phyloP scores from a whole-genome alignment of 2,113 vertebrate genomes.

The Muntiacus reevesi region DNA sequence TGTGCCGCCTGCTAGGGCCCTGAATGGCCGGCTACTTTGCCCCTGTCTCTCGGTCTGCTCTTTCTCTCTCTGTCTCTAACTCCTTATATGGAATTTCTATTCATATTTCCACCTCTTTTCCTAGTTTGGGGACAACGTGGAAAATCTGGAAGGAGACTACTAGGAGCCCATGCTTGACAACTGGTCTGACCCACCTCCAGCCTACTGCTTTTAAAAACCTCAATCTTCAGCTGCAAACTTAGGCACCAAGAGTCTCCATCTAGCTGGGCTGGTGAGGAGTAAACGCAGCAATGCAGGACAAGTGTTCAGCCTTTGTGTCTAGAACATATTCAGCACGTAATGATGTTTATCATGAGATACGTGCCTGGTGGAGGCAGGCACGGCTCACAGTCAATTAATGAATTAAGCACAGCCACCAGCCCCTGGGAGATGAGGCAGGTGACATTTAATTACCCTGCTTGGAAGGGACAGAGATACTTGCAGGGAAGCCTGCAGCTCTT shows the following conservation, averaged over 20 bases:
- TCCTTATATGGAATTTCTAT: neutral
- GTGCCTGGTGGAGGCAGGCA: neutral
- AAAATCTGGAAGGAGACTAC: neutral
- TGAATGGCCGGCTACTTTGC: neutral
- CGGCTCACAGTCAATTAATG: neutral
- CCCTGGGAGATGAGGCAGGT: slow-evolving; percentile 30
- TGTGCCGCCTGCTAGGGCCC: neutral
- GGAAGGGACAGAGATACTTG: neutral
- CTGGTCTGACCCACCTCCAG: neutral
- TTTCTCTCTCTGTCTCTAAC: neutral
- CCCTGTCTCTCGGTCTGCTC: neutral
- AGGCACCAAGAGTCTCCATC: fast-evolving
- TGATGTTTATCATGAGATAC: neutral
- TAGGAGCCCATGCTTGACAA: neutral
- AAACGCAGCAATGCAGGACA: fast-evolving
- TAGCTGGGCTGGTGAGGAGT: fast-evolving
- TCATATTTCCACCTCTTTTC: neutral
- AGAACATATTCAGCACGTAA: neutral
- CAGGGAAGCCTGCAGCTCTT: neutral
- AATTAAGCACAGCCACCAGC: neutral
- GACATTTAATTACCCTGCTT: neutral
- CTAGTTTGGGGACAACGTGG: neutral
- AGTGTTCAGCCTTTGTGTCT: neutral
- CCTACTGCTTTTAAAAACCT: fast-evolving
- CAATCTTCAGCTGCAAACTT: fast-evolving